phyloP scores from a whole-genome alignment of 2,113 vertebrate species.

The Herpetotheres cachinnans region DNA sequence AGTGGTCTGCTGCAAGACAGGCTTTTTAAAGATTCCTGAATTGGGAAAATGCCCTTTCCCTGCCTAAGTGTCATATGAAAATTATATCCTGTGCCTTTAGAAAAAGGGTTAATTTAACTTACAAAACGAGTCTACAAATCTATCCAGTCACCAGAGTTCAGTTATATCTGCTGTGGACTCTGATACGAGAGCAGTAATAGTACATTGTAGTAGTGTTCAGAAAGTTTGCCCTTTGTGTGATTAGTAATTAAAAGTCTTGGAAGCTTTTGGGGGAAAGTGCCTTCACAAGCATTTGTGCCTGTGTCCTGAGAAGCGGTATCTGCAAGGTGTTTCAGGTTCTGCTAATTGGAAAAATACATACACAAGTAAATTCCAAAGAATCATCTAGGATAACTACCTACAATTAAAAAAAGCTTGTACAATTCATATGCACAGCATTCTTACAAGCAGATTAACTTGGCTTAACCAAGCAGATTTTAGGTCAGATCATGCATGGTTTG shows the following conservation, averaged over 20 bases:
- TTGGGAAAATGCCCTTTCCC: slow-evolving; percentile 31
- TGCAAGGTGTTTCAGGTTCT: slow-evolving; percentile 21
- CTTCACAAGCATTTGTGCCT: slow-evolving; percentile 49
- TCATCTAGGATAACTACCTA: neutral
- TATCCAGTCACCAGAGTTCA: slow-evolving; percentile 14
- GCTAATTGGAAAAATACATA: neutral
- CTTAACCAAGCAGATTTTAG: neutral
- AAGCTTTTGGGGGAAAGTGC: slow-evolving; percentile 25
- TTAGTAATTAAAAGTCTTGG: neutral
- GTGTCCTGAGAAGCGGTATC: neutral
- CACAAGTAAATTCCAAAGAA: neutral
- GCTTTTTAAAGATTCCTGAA: slow-evolving; percentile 52
- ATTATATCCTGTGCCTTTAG: slow-evolving; percentile 59
- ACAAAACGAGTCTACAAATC: slow-evolving; percentile 8
- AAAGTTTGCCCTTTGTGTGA: neutral
- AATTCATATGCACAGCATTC: neutral
- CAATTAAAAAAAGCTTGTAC: neutral
- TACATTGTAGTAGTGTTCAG: neutral
- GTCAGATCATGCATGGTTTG: neutral
- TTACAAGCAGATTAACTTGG: neutral
- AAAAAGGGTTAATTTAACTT: slow-evolving; percentile 40
- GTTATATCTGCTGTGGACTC: neutral
- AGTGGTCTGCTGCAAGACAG: slow-evolving; percentile 36
- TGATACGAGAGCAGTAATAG: neutral
- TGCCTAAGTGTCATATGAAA: slow-evolving; percentile 29